These are phyloP conservation scores for Flexamia atlantica DNA, from an alignment of 2,888 invertebrate species.

Conservation along the genomic window DNA sequence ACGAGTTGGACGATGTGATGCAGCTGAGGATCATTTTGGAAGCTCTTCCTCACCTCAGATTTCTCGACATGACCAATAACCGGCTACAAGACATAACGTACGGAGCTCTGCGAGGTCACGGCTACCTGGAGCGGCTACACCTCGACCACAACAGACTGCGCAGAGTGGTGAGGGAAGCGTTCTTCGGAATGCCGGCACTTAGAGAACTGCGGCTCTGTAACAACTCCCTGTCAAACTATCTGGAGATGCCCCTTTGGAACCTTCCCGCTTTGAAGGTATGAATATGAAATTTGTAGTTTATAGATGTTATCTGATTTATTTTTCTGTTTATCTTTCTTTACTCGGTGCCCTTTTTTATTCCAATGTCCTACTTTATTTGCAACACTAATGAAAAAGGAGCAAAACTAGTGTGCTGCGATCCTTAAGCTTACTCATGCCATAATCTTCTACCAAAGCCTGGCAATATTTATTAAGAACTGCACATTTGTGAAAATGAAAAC, in stretches of 20 bases:
- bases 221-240: constrained; percentile 86
- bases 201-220: constrained; percentile 89
- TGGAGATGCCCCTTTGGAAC: constrained; percentile 90
- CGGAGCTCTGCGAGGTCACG: constrained; percentile 88
- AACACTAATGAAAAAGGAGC: too few species aligned
- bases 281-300: not conserved
- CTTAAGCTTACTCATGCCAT: too few species aligned
- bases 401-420: too few species aligned
- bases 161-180: constrained; percentile 87
- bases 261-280: constrained; percentile 85
- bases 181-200: constrained; percentile 90
- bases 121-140: constrained; percentile 88
- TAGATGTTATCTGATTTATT: too few species aligned
- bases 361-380: too few species aligned
- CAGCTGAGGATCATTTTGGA: constrained; percentile 87
- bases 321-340: too few species aligned
- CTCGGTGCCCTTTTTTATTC: too few species aligned
- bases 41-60: constrained; percentile 86
- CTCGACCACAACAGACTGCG: constrained; percentile 88
- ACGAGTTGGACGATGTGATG: constrained; percentile 85
- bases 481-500: too few species aligned
- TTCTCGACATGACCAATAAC: constrained; percentile 89
- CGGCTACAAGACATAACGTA: constrained; percentile 86
- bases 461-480: too few species aligned
- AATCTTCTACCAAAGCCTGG: too few species aligned